phyloP scores from a whole-genome alignment of 2,113 vertebrate genomes.

The Myrmecophaga tridactyla region DNA sequence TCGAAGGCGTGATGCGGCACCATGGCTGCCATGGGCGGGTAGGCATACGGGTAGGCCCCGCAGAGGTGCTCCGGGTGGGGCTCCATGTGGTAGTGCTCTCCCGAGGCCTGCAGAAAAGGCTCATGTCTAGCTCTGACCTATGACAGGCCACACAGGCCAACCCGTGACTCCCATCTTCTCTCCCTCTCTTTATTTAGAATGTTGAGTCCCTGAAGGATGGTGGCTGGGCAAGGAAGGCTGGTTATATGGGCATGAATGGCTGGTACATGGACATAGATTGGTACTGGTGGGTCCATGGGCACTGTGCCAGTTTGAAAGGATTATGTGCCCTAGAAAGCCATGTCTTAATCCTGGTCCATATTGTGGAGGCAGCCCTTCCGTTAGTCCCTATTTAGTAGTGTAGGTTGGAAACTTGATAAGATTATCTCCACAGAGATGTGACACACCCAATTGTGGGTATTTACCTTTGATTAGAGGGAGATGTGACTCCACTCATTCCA shows the following conservation, averaged over 20 bases:
- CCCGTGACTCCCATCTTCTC: not conserved
- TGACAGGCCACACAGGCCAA: not conserved
- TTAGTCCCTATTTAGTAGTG: no score
- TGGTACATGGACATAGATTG: not conserved
- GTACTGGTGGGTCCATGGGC: not conserved
- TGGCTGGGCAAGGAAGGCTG: not conserved
- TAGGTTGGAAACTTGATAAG: no score
- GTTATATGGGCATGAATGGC: not conserved
- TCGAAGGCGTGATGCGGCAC: slow-evolving; percentile 86
- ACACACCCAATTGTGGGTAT: no score
- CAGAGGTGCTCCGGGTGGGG: slow-evolving; percentile 87
- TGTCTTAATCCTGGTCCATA: no score
- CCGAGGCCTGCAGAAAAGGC: slow-evolving; percentile 82
- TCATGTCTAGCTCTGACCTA: not conserved
- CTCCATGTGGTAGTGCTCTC: slow-evolving; percentile 89
- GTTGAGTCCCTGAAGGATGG: not conserved
- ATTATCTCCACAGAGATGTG: no score
- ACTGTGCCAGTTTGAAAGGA: no score
- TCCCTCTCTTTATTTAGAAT: not conserved
- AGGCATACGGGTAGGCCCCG: slow-evolving; percentile 92
- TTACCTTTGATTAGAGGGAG: no score
- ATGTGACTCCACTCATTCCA: no score
- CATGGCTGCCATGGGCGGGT: slow-evolving; percentile 85
- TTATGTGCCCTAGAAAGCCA: no score
- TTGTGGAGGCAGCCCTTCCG: no score